Evolutionary conservation across 2,113 vertebrate species (phyloP).

Genomic region (Cariama cristata): DNA sequence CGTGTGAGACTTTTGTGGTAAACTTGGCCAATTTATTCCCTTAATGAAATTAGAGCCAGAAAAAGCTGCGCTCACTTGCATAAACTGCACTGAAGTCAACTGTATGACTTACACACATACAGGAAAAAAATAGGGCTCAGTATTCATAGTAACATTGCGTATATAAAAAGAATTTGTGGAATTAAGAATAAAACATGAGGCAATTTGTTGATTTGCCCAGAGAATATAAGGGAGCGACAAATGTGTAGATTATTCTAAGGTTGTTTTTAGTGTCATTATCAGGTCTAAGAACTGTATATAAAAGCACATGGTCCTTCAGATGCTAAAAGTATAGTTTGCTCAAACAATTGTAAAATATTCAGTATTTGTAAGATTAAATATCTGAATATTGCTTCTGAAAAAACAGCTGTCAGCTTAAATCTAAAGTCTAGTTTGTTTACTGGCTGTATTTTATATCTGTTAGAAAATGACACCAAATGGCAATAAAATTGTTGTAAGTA

Average conservation of each 20-base stretch:
- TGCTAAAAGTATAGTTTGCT: slow-evolving; percentile 62
- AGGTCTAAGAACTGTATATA: slow-evolving; percentile 43
- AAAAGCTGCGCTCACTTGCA: neutral
- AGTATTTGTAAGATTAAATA: slow-evolving; percentile 78
- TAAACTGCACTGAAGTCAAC: neutral
- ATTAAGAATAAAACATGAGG: slow-evolving; percentile 68
- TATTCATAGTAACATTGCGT: neutral
- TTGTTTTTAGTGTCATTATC: slow-evolving; percentile 40
- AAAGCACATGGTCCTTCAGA: slow-evolving; percentile 17
- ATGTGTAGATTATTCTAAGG: slow-evolving; percentile 31
- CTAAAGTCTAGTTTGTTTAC: slow-evolving; percentile 87
- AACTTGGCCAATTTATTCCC: neutral
- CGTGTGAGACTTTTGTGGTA: neutral
- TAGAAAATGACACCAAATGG: slow-evolving; percentile 89
- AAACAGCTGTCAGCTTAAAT: slow-evolving; percentile 88
- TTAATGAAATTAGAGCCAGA: neutral
- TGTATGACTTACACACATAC: neutral
- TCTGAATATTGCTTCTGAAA: slow-evolving; percentile 83
- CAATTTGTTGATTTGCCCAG: slow-evolving; percentile 57
- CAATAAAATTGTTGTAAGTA: slow-evolving; percentile 92
- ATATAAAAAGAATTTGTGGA: slow-evolving; percentile 29
- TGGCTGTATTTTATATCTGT: slow-evolving; percentile 82
- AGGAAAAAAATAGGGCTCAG: neutral
- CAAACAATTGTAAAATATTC: slow-evolving; percentile 76
- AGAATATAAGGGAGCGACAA: slow-evolving; percentile 20